Evolutionary conservation across 2,797 vertebrate species (phyloP).

Genomic region (Phalanger gymnotis): DNA sequence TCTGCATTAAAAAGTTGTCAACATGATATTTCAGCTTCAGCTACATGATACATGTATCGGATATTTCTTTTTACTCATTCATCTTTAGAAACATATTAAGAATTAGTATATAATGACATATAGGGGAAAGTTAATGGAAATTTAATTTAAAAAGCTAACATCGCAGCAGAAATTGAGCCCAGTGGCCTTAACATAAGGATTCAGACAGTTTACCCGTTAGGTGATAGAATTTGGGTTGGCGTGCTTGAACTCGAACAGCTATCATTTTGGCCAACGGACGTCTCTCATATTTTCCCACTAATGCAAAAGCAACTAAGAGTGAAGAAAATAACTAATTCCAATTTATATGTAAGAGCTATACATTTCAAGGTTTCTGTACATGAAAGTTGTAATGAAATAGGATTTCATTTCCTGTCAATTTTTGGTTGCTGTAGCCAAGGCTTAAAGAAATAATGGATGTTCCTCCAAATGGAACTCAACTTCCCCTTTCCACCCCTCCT

Average conservation of each 20-base stretch:
- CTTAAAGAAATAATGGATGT: constrained; percentile 75
- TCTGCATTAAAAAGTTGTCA: constrained; percentile 66
- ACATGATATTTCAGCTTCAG: constrained; percentile 63
- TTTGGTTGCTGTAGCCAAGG: constrained; percentile 72
- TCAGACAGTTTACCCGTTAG: constrained; percentile 34
- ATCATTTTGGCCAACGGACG: constrained; percentile 66
- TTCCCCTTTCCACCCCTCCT: not conserved
- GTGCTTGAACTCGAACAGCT: constrained; percentile 37
- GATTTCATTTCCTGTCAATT: constrained; percentile 77
- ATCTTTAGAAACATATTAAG: constrained; percentile 63
- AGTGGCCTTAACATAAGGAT: constrained; percentile 57
- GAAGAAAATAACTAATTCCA: constrained; percentile 66
- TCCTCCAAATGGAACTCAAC: constrained; percentile 54
- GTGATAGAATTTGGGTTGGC: constrained; percentile 46
- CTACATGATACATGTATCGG: constrained; percentile 46
- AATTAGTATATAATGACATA: constrained; percentile 75
- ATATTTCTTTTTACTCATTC: constrained; percentile 64
- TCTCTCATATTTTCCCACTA: constrained; percentile 62
- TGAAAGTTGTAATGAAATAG: constrained; percentile 73
- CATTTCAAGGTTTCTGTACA: constrained; percentile 58
- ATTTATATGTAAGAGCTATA: constrained; percentile 75
- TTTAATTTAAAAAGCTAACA: constrained; percentile 75
- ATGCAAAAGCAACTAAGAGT: constrained; percentile 69
- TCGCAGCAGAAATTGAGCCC: constrained; percentile 72
- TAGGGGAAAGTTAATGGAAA: constrained; percentile 78